These are phyloP conservation scores for Rhynchophorus ferrugineus DNA, from an alignment of 1,140 invertebrate species.

Conservation along the genomic window DNA sequence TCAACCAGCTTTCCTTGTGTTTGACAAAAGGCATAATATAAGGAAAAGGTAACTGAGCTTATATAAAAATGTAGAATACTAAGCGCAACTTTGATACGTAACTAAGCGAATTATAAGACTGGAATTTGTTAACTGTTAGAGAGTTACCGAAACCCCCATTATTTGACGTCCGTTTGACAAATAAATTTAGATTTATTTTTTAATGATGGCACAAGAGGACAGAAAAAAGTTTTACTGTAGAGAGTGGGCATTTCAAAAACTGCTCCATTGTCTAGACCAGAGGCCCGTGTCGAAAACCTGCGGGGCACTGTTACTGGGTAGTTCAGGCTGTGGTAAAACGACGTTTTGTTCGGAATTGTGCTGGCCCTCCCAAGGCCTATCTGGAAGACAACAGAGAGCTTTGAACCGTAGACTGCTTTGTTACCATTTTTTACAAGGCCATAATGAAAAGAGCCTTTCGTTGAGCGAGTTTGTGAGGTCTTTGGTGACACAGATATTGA, in stretches of 20 bases:
- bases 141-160: conserved; percentile 3
- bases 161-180: conserved; percentile 17
- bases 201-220: conserved; percentile 37
- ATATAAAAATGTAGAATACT: conserved; percentile 1
- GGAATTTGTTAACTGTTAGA: conserved; percentile 8
- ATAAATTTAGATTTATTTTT: conserved; percentile 19
- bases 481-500: conserved; percentile 71
- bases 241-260: conserved; percentile 92
- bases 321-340: conserved; percentile 82
- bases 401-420: conserved; percentile 71
- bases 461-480: conserved; percentile 76
- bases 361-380: conserved; percentile 58
- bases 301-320: conserved; percentile 77
- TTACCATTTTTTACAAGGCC: conserved; percentile 74
- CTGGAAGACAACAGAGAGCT: conserved; percentile 58
- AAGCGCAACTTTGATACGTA: conserved; percentile 4
- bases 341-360: conserved; percentile 79
- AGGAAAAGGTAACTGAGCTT: conserved; percentile 8
- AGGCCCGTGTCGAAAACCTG: conserved; percentile 66
- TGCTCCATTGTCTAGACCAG: conserved; percentile 84
- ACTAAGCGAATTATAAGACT: conserved; percentile 18
- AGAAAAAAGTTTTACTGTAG: conserved; percentile 70
- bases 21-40: background rate
- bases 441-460: conserved; percentile 57
- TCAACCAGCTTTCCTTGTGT: background rate